Evolutionary conservation across 2,113 vertebrate species (phyloP).

Genomic region (Microtus ochrogaster): DNA sequence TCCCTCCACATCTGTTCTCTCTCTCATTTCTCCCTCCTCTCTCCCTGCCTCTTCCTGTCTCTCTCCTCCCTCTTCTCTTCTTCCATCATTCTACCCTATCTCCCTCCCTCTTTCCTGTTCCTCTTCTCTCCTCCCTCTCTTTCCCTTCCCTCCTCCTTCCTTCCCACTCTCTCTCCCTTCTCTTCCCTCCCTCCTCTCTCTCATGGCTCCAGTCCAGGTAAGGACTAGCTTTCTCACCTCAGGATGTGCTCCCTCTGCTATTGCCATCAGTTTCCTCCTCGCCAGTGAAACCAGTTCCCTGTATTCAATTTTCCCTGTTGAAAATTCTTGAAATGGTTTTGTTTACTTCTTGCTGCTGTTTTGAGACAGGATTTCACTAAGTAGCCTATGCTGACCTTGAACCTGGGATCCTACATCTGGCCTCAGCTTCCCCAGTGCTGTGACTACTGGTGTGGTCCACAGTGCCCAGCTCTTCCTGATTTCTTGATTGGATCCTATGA

Average conservation of each 20-base stretch:
- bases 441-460: background rate
- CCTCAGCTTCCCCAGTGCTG: background rate
- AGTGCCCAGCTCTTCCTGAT: background rate
- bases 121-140: background rate
- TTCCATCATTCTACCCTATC: too few relatives aligned
- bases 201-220: too few relatives aligned
- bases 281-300: background rate
- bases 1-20: too few relatives aligned
- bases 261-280: background rate
- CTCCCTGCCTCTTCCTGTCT: accelerated
- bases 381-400: background rate
- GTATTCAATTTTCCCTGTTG: background rate
- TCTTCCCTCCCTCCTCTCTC: too few relatives aligned
- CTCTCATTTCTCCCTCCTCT: too few relatives aligned
- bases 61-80: accelerated
- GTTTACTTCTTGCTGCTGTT: background rate
- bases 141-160: too few relatives aligned
- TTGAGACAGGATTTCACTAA: background rate
- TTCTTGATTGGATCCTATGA: background rate
- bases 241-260: background rate
- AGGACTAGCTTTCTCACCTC: too few relatives aligned
- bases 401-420: background rate
- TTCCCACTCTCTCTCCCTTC: background rate
- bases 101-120: too few relatives aligned
- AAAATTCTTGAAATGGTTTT: background rate